Percentiles rank a stretch among this genome's conserved stretches.
phyloP scores from a whole-genome alignment of 2,888 invertebrate genomes.

The Zygaena filipendulae region DNA sequence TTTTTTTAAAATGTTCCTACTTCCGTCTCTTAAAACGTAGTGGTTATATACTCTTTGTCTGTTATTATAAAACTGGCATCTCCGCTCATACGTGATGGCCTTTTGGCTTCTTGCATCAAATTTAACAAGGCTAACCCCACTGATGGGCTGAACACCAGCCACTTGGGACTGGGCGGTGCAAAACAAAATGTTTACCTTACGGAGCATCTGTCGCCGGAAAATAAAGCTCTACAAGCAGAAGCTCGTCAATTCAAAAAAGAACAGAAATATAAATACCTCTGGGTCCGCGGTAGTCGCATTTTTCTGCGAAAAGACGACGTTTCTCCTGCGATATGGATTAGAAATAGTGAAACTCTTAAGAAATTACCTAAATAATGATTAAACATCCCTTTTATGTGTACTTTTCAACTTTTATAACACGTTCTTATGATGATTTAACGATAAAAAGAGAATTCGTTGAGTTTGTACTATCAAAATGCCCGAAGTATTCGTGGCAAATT shows the following conservation, averaged over 20 bases:
- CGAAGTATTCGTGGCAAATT: neutral
- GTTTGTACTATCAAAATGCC: neutral
- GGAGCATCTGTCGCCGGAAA: slow-evolving; percentile 4
- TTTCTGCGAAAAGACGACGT: slow-evolving; percentile 4
- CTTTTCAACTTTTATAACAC: neutral
- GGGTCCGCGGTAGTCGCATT: too few relatives aligned
- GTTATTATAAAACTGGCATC: slow-evolving; percentile 3
- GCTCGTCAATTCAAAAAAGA: slow-evolving; percentile 6
- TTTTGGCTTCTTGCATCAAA: slow-evolving; percentile 4
- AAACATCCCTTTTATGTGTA: too few relatives aligned
- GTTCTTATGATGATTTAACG: too few relatives aligned
- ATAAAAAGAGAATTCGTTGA: too few relatives aligned
- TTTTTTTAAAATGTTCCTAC: too few relatives aligned
- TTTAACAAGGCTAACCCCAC: neutral
- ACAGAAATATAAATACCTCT: too few relatives aligned
- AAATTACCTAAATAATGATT: too few relatives aligned
- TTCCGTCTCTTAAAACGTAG: too few relatives aligned
- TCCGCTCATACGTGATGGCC: slow-evolving; percentile 1
- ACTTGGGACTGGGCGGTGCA: neutral
- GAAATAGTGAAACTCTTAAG: slow-evolving; percentile 3
- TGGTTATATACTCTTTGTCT: too few relatives aligned
- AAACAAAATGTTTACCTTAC: slow-evolving; percentile 1
- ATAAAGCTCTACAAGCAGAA: slow-evolving; percentile 5
- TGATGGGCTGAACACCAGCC: neutral
- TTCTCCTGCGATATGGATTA: slow-evolving; percentile 4